Percentiles rank a stretch among this genome's conserved stretches.
Conservation (phyloP, 2,113 vertebrate genomes). For the human region GRCh38 chr3:70293501-70294000, state of each 20-base stretch:
- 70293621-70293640: neutral
- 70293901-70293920: neutral
- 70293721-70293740: neutral
- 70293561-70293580: neutral
- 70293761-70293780: neutral
- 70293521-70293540: neutral
- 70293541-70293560: neutral
- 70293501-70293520: neutral
- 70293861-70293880: neutral
- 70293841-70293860: neutral
- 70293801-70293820: neutral
- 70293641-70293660: neutral
- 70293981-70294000: neutral
- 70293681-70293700: neutral
- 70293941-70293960: neutral
- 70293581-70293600: neutral
- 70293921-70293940: neutral
- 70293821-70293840: neutral
- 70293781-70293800: neutral
- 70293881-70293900: neutral
- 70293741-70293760: neutral
- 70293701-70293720: neutral
- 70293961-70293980: neutral
- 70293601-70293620: neutral
- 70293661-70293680: constrained; percentile 5